A percentile compares a stretch with the other conserved stretches of the same genome.
Evolutionary conservation across 1,140 invertebrate species (phyloP).

Genomic region (Drosophila leontia): DNA sequence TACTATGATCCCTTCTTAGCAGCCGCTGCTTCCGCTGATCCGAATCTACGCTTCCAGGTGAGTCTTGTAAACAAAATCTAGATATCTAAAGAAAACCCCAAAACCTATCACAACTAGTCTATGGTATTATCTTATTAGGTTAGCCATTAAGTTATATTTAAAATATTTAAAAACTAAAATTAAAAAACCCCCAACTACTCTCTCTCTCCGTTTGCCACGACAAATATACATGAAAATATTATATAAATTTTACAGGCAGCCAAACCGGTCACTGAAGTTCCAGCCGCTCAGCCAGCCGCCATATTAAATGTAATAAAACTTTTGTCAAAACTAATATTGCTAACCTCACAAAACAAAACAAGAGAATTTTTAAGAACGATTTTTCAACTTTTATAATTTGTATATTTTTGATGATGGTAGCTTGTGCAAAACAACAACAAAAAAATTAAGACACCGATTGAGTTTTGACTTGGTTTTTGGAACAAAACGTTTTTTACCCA

Average conservation of each 20-base stretch:
- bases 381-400: slow-evolving; percentile 37
- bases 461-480: slow-evolving; percentile 74
- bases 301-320: slow-evolving; percentile 85
- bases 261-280: slow-evolving; percentile 89
- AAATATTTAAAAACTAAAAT: slow-evolving; percentile 44
- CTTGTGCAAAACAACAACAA: slow-evolving; percentile 45
- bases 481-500: slow-evolving; percentile 47
- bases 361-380: slow-evolving; percentile 57
- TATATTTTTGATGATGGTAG: slow-evolving; percentile 72
- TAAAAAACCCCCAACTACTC: slow-evolving; percentile 5
- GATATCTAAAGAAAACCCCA: neutral
- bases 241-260: slow-evolving; percentile 88
- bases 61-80: slow-evolving; percentile 33
- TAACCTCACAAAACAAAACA: slow-evolving; percentile 52
- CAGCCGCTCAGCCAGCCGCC: slow-evolving; percentile 85
- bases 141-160: slow-evolving; percentile 22
- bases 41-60: slow-evolving; percentile 94
- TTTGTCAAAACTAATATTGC: slow-evolving; percentile 69
- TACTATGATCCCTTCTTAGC: slow-evolving; percentile 98
- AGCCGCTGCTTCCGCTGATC: slow-evolving; percentile 91
- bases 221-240: slow-evolving; percentile 67
- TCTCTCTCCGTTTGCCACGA: slow-evolving; percentile 15
- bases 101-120: neutral
- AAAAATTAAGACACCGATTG: slow-evolving; percentile 50
- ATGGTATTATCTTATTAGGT: slow-evolving; percentile 7